Conservation (phyloP, 2,888 invertebrate species). For the Abrostola tripartita region DNA sequence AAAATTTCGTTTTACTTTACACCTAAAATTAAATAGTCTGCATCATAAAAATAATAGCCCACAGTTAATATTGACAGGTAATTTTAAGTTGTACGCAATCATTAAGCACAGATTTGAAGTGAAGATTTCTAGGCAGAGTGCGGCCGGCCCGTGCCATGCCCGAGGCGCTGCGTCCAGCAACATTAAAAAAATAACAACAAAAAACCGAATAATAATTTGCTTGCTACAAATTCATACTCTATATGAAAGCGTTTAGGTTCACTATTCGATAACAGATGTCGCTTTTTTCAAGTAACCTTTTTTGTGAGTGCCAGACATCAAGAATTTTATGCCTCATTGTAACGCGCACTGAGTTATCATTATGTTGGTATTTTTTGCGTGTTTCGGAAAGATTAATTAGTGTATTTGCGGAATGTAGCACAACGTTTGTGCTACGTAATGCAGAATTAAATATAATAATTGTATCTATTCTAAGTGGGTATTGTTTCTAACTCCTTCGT, state of each 20-base stretch:
- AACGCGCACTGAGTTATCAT: conserved; percentile 55
- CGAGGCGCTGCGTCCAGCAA: conserved; percentile 63
- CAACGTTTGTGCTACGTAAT: conserved; percentile 37
- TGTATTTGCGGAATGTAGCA: conserved; percentile 53
- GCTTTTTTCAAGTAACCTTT: conserved; percentile 52
- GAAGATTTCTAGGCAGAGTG: conserved; percentile 74
- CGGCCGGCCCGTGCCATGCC: conserved; percentile 78
- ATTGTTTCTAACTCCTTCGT: conserved; percentile 18
- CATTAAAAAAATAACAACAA: conserved; percentile 56
- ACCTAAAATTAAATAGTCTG: conserved; percentile 56
- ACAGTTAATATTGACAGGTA: conserved; percentile 70
- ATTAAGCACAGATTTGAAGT: conserved; percentile 66
- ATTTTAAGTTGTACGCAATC: conserved; percentile 69
- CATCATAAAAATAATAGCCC: conserved; percentile 63
- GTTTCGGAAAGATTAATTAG: conserved; percentile 57
- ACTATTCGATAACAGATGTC: conserved; percentile 54
- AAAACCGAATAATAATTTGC: conserved; percentile 40
- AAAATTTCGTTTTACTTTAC: conserved; percentile 48
- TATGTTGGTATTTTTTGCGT: conserved; percentile 57
- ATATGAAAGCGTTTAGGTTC: conserved; percentile 36
- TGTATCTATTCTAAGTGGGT: conserved; percentile 16
- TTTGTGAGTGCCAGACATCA: conserved; percentile 56
- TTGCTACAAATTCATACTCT: conserved; percentile 50
- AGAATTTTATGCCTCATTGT: conserved; percentile 72
- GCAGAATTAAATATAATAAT: conserved; percentile 45